Conservation (phyloP, 1,140 invertebrate species). For the Drosophila dunni region DNA sequence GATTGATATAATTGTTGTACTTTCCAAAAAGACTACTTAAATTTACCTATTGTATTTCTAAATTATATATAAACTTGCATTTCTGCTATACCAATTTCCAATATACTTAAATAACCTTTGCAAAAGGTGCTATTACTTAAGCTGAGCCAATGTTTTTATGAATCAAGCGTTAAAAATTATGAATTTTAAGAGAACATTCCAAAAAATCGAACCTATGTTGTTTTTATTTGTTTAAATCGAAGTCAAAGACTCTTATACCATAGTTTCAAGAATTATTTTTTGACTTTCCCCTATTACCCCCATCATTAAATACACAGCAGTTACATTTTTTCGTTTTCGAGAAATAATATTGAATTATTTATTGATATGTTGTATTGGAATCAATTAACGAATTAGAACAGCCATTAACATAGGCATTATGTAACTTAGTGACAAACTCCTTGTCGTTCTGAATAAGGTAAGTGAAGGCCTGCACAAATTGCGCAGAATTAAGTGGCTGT, state of each 20-base stretch:
- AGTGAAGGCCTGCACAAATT: slow-evolving; percentile 94
- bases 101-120: neutral
- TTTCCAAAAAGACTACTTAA: slow-evolving; percentile 81
- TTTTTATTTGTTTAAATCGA: too few relatives aligned
- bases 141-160: too few relatives aligned
- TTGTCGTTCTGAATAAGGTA: slow-evolving; percentile 94
- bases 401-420: slow-evolving; percentile 95
- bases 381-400: slow-evolving; percentile 87
- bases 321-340: slow-evolving; percentile 18
- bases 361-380: slow-evolving; percentile 74
- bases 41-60: neutral
- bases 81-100: neutral
- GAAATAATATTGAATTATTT: slow-evolving; percentile 50
- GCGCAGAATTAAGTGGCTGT: slow-evolving; percentile 93
- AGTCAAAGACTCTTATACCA: too few relatives aligned
- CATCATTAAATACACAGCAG: too few relatives aligned
- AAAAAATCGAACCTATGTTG: too few relatives aligned
- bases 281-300: too few relatives aligned
- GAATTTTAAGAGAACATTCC: too few relatives aligned
- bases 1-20: slow-evolving; percentile 93
- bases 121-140: neutral
- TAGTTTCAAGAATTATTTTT: too few relatives aligned
- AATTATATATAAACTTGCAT: neutral
- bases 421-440: slow-evolving; percentile 93
- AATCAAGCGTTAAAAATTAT: too few relatives aligned